phyloP scores from a whole-genome alignment of 2,113 vertebrate species.

The Plectropomus leopardus region DNA sequence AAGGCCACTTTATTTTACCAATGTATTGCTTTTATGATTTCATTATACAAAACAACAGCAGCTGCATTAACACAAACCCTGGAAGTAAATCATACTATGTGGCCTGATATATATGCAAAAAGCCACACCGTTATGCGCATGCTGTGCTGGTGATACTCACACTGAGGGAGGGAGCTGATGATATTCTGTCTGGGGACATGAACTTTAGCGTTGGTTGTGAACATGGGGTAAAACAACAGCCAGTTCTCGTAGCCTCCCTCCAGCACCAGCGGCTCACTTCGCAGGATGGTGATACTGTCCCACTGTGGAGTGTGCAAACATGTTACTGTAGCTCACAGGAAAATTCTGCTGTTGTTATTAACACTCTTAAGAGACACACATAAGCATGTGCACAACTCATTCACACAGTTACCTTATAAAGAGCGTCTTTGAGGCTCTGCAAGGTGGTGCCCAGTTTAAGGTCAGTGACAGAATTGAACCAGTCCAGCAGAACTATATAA shows the following conservation, averaged over 20 bases:
- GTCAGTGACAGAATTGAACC: conserved; percentile 93
- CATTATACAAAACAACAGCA: neutral
- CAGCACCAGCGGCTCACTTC: conserved; percentile 92
- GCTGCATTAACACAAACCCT: conserved; percentile 1
- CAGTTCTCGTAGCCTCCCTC: conserved; percentile 98
- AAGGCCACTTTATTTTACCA: neutral
- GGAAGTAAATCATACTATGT: neutral
- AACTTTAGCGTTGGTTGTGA: conserved; percentile 94
- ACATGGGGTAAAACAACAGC: conserved; percentile 98
- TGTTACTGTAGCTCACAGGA: neutral
- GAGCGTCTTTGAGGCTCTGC: conserved; percentile 97
- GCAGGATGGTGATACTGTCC: conserved; percentile 94
- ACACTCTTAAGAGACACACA: neutral
- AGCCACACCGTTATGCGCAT: neutral
- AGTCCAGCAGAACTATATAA: conserved; percentile 94
- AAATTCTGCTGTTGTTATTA: neutral
- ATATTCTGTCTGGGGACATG: conserved; percentile 86
- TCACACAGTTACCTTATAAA: conserved; percentile 89
- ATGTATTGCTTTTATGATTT: neutral
- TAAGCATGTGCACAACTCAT: neutral
- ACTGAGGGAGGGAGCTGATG: conserved; percentile 86
- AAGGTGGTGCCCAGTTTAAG: conserved; percentile 91
- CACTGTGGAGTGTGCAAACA: conserved; percentile 85
- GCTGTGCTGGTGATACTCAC: conserved; percentile 85
- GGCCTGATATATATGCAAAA: neutral